Percentiles rank a stretch among this genome's conserved stretches.
These are phyloP conservation scores for Pegoplata infirma DNA, from an alignment of 2,888 invertebrate species.

Conservation along the genomic window DNA sequence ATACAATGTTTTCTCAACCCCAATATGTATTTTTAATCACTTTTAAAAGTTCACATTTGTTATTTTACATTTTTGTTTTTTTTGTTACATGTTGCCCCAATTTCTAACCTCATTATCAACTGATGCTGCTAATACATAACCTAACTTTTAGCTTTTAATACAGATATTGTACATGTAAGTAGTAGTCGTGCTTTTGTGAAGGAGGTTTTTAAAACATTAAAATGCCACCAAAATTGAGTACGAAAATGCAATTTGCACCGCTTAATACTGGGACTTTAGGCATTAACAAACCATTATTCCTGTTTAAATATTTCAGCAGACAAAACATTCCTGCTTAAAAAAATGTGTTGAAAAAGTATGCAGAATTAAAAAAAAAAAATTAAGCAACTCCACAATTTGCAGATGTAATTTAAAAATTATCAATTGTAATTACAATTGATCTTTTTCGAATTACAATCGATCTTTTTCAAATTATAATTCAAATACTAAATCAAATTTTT, in stretches of 20 bases:
- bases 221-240: constrained; percentile 55
- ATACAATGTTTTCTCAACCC: neutral
- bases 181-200: too few species aligned
- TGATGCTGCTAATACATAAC: neutral
- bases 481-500: too few species aligned
- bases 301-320: constrained; percentile 49
- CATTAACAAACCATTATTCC: constrained; percentile 58
- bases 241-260: constrained; percentile 55
- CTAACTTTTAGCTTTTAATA: constrained; percentile 25
- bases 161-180: too few species aligned
- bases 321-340: constrained; percentile 1
- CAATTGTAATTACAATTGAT: too few species aligned
- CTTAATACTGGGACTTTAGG: constrained; percentile 53
- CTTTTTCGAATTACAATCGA: too few species aligned
- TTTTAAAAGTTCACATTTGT: constrained; percentile 46
- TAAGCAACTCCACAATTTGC: too few species aligned
- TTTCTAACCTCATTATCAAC: constrained; percentile 50
- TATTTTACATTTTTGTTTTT: too few species aligned
- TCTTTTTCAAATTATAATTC: too few species aligned
- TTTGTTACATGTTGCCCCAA: constrained; percentile 10
- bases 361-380: too few species aligned
- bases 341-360: neutral
- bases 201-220: constrained; percentile 37
- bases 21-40: constrained; percentile 21
- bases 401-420: too few species aligned